phyloP scores from a whole-genome alignment of 2,797 vertebrate genomes.

The Schizothorax lantsangensis region DNA sequence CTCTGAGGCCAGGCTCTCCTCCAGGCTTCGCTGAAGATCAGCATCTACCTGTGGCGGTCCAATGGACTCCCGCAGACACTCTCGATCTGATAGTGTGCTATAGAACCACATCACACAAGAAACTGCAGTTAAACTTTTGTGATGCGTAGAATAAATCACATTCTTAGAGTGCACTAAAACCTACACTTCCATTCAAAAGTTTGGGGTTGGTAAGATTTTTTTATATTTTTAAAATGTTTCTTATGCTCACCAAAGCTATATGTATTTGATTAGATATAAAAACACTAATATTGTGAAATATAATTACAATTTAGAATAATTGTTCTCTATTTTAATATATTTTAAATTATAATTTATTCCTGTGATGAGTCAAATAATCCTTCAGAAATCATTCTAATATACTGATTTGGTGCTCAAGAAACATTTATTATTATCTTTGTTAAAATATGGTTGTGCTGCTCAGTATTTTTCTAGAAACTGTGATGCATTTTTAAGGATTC shows the following conservation, averaged over 20 bases:
- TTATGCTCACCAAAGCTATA: not conserved
- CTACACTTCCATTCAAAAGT: not conserved
- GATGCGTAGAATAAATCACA: not conserved
- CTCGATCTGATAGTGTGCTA: conserved; percentile 92
- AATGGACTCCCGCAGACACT: conserved; percentile 82
- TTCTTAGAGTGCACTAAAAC: not conserved
- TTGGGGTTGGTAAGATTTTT: not conserved
- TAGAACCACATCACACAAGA: not conserved
- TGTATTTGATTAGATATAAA: not conserved
- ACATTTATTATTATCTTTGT: not conserved
- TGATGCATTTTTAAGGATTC: not conserved
- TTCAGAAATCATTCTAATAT: not conserved
- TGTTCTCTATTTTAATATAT: not conserved
- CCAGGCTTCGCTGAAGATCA: conserved; percentile 87
- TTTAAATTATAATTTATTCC: not conserved
- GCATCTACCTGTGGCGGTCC: conserved; percentile 83
- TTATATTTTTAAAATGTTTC: not conserved
- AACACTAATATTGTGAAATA: not conserved
- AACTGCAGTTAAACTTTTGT: not conserved
- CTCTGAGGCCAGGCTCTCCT: conserved; percentile 95
- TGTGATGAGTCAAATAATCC: not conserved
- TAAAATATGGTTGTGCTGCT: not conserved
- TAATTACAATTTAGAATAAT: not conserved
- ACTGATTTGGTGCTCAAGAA: not conserved
- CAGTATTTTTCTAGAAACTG: not conserved